These are phyloP conservation scores for Polymixis flavicincta DNA, from an alignment of 2,888 invertebrate species.

Conservation along the genomic window DNA sequence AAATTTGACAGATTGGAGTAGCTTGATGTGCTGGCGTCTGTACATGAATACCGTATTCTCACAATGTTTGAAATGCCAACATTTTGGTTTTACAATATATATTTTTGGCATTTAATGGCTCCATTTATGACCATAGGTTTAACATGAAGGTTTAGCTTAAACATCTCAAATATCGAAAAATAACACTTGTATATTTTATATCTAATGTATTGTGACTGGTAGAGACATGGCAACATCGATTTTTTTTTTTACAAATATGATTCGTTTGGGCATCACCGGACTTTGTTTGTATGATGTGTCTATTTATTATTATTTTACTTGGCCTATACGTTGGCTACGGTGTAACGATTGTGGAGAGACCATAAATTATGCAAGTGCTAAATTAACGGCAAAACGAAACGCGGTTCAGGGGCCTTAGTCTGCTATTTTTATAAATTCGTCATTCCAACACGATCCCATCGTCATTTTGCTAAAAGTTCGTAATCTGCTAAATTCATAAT, in stretches of 20 bases:
- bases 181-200: slow-evolving; percentile 5
- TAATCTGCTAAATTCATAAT: no score
- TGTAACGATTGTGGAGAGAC: no score
- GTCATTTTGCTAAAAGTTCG: no score
- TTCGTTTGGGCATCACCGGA: neutral
- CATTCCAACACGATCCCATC: no score
- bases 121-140: neutral
- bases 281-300: neutral
- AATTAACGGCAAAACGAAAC: neutral
- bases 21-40: no score
- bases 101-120: slow-evolving; percentile 1
- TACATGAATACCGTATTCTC: neutral
- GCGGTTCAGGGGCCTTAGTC: no score
- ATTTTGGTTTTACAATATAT: neutral
- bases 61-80: neutral
- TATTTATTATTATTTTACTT: no score
- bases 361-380: neutral
- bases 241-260: slow-evolving; percentile 1
- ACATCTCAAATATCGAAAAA: neutral
- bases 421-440: no score
- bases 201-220: slow-evolving; percentile 22
- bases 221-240: slow-evolving; percentile 34
- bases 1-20: no score
- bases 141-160: neutral
- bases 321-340: no score